These are phyloP conservation scores for Cherax quadricarinatus DNA, from an alignment of 1,140 invertebrate genomes.

Conservation along the genomic window DNA sequence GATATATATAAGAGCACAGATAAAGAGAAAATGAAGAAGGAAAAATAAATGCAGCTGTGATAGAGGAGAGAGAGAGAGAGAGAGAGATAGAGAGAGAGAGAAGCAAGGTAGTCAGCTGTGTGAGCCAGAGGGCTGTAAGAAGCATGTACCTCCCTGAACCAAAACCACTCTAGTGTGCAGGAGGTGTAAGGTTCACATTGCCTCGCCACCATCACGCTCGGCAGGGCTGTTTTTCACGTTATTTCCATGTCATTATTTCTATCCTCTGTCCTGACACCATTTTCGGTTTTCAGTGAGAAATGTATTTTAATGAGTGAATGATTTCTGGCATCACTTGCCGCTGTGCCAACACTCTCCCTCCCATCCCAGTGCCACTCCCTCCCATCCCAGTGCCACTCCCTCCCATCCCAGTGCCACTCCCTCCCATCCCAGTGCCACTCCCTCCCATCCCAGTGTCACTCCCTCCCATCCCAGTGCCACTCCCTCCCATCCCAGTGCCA, in stretches of 20 bases:
- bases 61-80: slow-evolving; percentile 20
- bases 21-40: too few relatives aligned
- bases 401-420: too few relatives aligned
- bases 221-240: background rate
- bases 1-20: too few relatives aligned
- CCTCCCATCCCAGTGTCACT: too few relatives aligned
- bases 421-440: too few relatives aligned
- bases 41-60: too few relatives aligned
- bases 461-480: too few relatives aligned
- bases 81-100: slow-evolving; percentile 18
- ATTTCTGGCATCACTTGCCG: background rate
- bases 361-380: too few relatives aligned
- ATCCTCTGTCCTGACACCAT: background rate
- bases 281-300: background rate
- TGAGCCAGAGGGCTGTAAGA: background rate
- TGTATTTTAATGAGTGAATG: background rate
- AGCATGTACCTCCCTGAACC: background rate
- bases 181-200: background rate
- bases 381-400: too few relatives aligned
- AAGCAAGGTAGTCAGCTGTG: too few relatives aligned
- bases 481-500: too few relatives aligned
- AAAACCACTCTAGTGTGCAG: background rate
- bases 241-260: slow-evolving; percentile 19
- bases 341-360: background rate
- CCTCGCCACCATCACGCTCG: background rate